Base-by-base conservation (phyloP, 2,113 vertebrate species). In the Peromyscus polionotus region DNA sequence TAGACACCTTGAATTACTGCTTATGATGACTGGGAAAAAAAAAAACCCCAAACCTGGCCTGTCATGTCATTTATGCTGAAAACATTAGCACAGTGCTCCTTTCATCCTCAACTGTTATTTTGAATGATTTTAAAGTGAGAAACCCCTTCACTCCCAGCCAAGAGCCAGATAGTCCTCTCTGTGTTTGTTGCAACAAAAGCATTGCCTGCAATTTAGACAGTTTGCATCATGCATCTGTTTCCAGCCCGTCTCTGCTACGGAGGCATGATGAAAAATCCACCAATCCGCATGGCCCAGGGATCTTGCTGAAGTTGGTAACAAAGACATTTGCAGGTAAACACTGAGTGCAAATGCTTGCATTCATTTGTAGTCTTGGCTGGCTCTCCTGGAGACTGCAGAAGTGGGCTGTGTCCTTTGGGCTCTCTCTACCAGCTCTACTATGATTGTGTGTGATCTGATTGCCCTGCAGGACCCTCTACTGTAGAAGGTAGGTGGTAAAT, bases 201-300 rank as follows among this genome's bases (percentile, higher is more conserved):
- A 22, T 97, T 98, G 96, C 98, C 89, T 45, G 3, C 24, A 28
- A 51, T 90, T 72, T 75, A 90, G 95, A 17, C 1, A 7, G 89
- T 97, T 98, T 98, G 97, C 97, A 97, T 98, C 97, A 97, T 97
- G 94, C 96, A 80, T 86, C 39, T 8, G 36, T 57, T 48, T 73
- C 88, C 91, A 28, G 1, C 72, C 70, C 20, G 45, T 88, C 95
- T 33, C 0, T 73, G 73, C 68, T 5, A 65, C 1, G 10, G 72
- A 95, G 85, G 77, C 93, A 97, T 97, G 98, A 98, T 97, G 97
- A 97, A 97, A 98, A 98, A 20, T 81, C 93, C 54, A 1, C 76
- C 73, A 77, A 94, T 86, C 79, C 0, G 0, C 22, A 8, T 61
- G 95, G 95, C 96, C 85, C 88, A 68, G 95, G 92, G 96, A 97